Conservation (phyloP, 2,888 invertebrate genomes). For the Hyalella azteca region DNA sequence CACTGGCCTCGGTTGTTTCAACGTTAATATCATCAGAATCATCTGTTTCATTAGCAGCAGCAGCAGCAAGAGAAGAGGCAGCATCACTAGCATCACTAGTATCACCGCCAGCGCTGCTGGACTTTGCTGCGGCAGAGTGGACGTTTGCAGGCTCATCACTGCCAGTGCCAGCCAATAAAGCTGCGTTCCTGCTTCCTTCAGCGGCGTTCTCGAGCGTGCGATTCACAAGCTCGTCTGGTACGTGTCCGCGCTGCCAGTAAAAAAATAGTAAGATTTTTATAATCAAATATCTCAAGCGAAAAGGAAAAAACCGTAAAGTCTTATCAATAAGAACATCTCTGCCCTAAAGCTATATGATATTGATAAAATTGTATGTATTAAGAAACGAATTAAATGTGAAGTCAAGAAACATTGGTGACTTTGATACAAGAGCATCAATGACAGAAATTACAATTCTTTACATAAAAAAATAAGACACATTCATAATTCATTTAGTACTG, state of each 20-base stretch:
- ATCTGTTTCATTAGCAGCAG: background rate
- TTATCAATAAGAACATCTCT: too few species aligned
- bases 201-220: constrained; percentile 55
- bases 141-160: background rate
- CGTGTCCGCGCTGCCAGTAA: constrained; percentile 51
- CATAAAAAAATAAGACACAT: too few species aligned
- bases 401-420: too few species aligned
- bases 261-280: background rate
- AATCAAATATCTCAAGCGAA: too few species aligned
- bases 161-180: background rate
- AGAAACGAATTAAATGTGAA: too few species aligned
- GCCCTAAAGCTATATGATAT: too few species aligned
- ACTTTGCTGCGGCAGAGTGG: background rate
- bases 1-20: background rate
- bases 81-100: background rate
- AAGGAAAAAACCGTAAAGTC: too few species aligned
- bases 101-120: background rate
- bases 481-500: too few species aligned
- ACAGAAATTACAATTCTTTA: too few species aligned
- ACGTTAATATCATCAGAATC: background rate
- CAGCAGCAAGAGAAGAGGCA: background rate
- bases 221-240: constrained; percentile 56
- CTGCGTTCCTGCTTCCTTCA: constrained; percentile 38
- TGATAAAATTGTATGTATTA: too few species aligned
- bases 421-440: too few species aligned